Base-by-base conservation (phyloP, 2,888 invertebrate species). In the Teleogryllus oceanicus region DNA sequence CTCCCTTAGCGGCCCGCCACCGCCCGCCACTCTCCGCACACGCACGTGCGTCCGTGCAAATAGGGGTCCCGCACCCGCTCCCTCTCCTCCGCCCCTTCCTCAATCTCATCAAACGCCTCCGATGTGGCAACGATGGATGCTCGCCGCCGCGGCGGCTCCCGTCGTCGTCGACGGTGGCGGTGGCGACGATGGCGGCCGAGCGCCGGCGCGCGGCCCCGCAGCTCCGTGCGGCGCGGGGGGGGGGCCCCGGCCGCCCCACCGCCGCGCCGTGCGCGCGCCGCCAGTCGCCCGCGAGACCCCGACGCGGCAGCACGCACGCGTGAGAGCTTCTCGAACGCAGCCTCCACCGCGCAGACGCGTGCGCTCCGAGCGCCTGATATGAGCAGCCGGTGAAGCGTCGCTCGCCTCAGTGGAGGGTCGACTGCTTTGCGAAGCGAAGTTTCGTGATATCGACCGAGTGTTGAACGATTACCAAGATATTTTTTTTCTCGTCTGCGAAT, bases 201-300 rank as follows among this genome's bases (percentile, higher is more conserved):
- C n/a, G 13, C 62, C 62, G 16, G 16, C 62, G 13, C 62, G 16
- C 62, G 62, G 13, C 62, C 16, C 62, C 62, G n/a, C 62, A 62
- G 62, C n/a, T 13, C n/a, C n/a, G 62, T 5, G 8, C 3, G 62
- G 13, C 12, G 62, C 16, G 13, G 62, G 8, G 16, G 4, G 62
- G 4, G 16, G 13, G 13, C 62, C 62, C 1, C n/a, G 8, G 62
- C 62, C 62, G 16, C n/a, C n/a, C 16, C n/a, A 4, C 62, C 16
- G 13, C 62, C 16, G 62, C 62, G 16, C 8, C 8, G 37, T 8
- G 62, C 62, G 16, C n/a, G 16, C 62, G 62, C n/a, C 62, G 62
- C 62, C 62, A 62, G 62, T 62, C 62, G 62, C 62, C n/a, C 13
- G 62, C 62, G 62, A 62, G 62, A 62, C n/a, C 62, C 62, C 62